Evolutionary conservation across 2,888 invertebrate genomes (phyloP), one percentile per base, ranked within the genome.

Genomic region (Acleris laterana): DNA sequence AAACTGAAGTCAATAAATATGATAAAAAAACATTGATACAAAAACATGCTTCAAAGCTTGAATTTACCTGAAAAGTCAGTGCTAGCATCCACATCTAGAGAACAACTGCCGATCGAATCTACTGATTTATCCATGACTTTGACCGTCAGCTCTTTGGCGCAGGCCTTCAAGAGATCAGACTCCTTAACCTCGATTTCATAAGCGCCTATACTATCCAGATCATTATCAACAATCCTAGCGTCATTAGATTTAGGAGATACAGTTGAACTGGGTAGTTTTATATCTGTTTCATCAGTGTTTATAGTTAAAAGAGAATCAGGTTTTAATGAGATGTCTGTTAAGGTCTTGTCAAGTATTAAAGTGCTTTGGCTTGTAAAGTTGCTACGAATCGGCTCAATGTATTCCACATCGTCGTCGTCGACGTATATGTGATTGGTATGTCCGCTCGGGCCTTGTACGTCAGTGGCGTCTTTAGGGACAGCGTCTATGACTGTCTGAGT

Each of bases 21-120:
- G 76, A 79, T 72, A 69, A 72, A 69, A 72, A 70, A 70, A 65
- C 61, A 70, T 73, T 73, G 74, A 74, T 75, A 76, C 72, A 79
- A 73, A 82, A 67, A 70, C 71, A 77, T 74, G 79, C 73, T 62
- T 64, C 61, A 63, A 68, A 62, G 68, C 68, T 56, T 57, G 28
- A 64, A 80, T 76, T 93, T 95, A 96, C 96, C 96, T 95, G 95
- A 95, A 80, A 95, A 94, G 80, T 96, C 95, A 69, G 95, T 95
- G 80, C 95, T 95, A 66, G 95, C 96, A 81, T 97, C 97, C 87
- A 96, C 96, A 88, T 97, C 97, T 80, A 97, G 93, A 74, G 97
- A 97, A 90, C 97, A 97, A 92, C 96, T 96, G 78, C 97, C 97
- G 79, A 97, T 97, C 64, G 97, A 97, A 88, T 97, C 97, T 89